These are phyloP conservation scores for Coreoperca whiteheadi DNA, from an alignment of 2,113 vertebrate species.

Conservation along the genomic window DNA sequence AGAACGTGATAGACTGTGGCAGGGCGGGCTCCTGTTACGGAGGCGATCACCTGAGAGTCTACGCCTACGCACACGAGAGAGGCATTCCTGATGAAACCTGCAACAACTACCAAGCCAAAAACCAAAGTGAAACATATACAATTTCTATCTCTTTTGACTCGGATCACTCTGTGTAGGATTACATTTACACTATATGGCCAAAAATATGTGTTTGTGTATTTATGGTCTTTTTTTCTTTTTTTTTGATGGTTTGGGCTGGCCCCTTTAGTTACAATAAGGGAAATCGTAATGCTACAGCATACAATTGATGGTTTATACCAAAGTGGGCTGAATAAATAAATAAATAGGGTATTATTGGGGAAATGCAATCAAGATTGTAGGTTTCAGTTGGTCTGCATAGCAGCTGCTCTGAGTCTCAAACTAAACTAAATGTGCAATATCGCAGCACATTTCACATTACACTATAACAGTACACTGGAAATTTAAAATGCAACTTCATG, in stretches of 20 bases:
- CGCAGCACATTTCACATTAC: background rate
- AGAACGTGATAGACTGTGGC: constrained; percentile 94
- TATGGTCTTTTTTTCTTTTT: background rate
- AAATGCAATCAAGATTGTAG: background rate
- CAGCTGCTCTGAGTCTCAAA: background rate
- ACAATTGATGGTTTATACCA: background rate
- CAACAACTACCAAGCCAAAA: constrained; percentile 98
- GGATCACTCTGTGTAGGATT: background rate
- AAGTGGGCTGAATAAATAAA: background rate
- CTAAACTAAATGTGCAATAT: background rate
- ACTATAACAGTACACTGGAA: background rate
- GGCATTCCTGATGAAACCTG: constrained; percentile 97
- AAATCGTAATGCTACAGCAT: background rate
- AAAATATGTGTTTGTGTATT: background rate
- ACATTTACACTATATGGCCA: background rate
- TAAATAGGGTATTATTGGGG: background rate
- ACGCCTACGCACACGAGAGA: constrained; percentile 87
- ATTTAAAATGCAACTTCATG: background rate
- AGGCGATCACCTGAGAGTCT: constrained; percentile 90
- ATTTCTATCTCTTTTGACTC: background rate
- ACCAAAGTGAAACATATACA: constrained; percentile 86
- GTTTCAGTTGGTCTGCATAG: background rate
- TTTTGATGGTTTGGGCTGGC: background rate
- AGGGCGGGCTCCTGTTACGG: constrained; percentile 90
- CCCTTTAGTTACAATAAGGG: too few relatives aligned